Evolutionary conservation across 1,140 invertebrate genomes (phyloP), one percentile per base, ranked within the genome.

Genomic region (Melitaea cinxia): DNA sequence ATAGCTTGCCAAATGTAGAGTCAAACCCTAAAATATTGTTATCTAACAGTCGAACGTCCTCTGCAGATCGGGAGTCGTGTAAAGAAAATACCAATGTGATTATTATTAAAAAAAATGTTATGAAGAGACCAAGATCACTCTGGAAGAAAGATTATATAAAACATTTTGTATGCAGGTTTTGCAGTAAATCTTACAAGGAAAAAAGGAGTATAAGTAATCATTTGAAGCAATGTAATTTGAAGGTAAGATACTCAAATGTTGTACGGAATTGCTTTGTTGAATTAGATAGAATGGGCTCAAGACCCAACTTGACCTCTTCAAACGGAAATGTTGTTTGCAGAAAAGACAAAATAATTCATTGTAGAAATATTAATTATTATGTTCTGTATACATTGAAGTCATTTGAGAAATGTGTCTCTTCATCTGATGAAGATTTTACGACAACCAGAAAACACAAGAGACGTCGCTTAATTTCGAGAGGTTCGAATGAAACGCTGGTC

Each of bases 401-500:
- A 24, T 45, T 33, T 26, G 37, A 53, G 10, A 28, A 47, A 58
- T 30, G n/a, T 24, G 24, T 28, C 45, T 52, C 26, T 2, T 64
- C 68, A 15, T 77, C 77, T 39, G 75, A 78, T 64, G 60, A 66
- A 21, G 72, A 78, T 56, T 39, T 62, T 42, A 1, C 9, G 9
- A 4, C 62, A 59, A 14, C 58, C 52, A 63, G 15, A 30, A 67
- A 56, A 70, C 39, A 47, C 49, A 83, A 80, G 72, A 62, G 72
- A 69, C 50, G 17, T 53, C 62, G 82, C 33, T 52, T 82, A 56
- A 14, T 76, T 42, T 89, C 86, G 19, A 56, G 54, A 67, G 82
- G 80, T 67, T 86, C 83, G 10, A 76, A 68, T 65, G 85, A 85
- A n/a, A 85, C 82, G 17, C 61, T 86, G 54, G 61, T 83, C 35